Conservation (phyloP, 2,113 vertebrate genomes). For the Eulemur macaco region DNA sequence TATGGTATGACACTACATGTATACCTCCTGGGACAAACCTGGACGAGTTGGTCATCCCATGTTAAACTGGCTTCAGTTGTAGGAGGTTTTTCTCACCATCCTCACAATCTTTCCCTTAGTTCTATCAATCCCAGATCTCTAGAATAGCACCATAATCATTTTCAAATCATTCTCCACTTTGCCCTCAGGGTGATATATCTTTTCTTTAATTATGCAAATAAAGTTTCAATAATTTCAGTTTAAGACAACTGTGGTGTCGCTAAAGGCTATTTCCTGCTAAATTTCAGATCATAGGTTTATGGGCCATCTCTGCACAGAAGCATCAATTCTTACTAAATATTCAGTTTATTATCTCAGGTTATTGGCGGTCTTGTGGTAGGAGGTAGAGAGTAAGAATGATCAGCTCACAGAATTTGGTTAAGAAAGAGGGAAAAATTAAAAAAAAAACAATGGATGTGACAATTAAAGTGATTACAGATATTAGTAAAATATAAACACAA, state of each 20-base stretch:
- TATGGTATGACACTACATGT: background rate
- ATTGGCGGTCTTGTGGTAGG: slow-evolving; percentile 48
- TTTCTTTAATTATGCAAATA: slow-evolving; percentile 50
- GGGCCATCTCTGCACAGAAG: slow-evolving; percentile 69
- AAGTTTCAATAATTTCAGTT: slow-evolving; percentile 67
- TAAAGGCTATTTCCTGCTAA: slow-evolving; percentile 64
- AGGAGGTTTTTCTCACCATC: background rate
- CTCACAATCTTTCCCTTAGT: background rate
- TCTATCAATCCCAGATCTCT: background rate
- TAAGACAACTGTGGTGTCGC: slow-evolving; percentile 67
- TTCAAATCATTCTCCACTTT: background rate
- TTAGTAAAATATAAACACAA: slow-evolving; percentile 64
- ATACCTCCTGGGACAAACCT: background rate
- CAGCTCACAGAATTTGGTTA: slow-evolving; percentile 69
- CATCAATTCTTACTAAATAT: slow-evolving; percentile 68
- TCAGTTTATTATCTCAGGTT: slow-evolving; percentile 32
- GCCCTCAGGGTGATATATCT: background rate
- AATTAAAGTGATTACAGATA: slow-evolving; percentile 62
- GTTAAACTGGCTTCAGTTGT: background rate
- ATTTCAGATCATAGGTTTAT: slow-evolving; percentile 65
- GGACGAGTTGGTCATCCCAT: background rate
- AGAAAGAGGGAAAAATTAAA: background rate
- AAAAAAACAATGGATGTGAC: slow-evolving; percentile 69
- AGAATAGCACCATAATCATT: background rate
- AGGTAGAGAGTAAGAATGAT: slow-evolving; percentile 6